Conservation (phyloP, 2,888 invertebrate genomes). For the Iselma pallidipennis region DNA sequence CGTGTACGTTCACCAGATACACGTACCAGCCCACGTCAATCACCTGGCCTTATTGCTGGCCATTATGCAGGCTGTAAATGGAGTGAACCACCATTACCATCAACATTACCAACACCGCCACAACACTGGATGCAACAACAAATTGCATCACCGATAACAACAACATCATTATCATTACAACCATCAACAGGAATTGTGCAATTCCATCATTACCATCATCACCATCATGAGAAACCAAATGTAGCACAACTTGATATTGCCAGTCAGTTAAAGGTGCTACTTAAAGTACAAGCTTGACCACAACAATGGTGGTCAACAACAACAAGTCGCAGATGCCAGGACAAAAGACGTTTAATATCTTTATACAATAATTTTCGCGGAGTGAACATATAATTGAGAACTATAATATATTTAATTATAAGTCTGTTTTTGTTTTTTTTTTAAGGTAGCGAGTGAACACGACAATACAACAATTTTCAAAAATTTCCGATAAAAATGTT, state of each 20-base stretch:
- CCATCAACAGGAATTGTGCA: slow-evolving; percentile 12
- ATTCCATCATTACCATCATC: slow-evolving; percentile 40
- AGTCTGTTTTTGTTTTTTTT: slow-evolving; percentile 43
- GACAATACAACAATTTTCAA: slow-evolving; percentile 46
- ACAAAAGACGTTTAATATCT: slow-evolving; percentile 46
- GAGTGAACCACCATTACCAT: slow-evolving; percentile 73
- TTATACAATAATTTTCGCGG: slow-evolving; percentile 48
- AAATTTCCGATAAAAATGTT: background rate
- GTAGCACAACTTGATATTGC: slow-evolving; percentile 42
- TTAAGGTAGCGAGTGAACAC: slow-evolving; percentile 56
- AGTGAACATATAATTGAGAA: slow-evolving; percentile 40
- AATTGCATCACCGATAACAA: slow-evolving; percentile 59
- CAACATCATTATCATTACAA: slow-evolving; percentile 44
- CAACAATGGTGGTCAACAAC: slow-evolving; percentile 7
- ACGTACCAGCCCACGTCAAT: slow-evolving; percentile 29
- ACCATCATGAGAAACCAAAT: slow-evolving; percentile 3
- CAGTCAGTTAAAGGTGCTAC: slow-evolving; percentile 53
- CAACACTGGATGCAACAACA: slow-evolving; percentile 66
- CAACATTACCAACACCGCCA: slow-evolving; percentile 72
- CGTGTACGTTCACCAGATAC: slow-evolving; percentile 23
- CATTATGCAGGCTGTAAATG: slow-evolving; percentile 71
- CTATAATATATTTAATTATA: slow-evolving; percentile 25
- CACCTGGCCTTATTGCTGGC: slow-evolving; percentile 55
- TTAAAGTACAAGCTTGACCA: slow-evolving; percentile 56
- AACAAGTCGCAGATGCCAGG: slow-evolving; percentile 34